phyloP scores from a whole-genome alignment of 2,888 invertebrate genomes.

The Aricia artaxerxes region DNA sequence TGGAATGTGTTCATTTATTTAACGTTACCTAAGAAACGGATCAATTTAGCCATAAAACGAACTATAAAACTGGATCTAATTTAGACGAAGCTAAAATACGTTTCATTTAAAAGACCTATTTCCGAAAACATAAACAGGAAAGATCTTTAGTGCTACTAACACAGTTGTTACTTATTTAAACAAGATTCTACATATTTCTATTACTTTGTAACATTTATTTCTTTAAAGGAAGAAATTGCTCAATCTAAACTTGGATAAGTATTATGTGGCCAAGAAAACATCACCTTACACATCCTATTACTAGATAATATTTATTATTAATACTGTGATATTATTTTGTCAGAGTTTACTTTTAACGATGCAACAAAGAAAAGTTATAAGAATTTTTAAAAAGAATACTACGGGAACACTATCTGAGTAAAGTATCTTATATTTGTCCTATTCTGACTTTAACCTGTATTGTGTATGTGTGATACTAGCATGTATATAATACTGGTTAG shows the following conservation, averaged over 20 bases:
- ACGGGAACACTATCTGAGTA: no score
- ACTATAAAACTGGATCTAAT: slow-evolving; percentile 26
- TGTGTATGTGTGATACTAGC: no score
- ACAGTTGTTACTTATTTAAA: neutral
- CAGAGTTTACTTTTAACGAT: no score
- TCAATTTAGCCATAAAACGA: slow-evolving; percentile 24
- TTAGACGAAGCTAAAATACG: slow-evolving; percentile 22
- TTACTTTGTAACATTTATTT: neutral
- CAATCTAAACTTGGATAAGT: neutral
- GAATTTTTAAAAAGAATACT: no score
- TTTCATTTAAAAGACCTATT: slow-evolving; percentile 25
- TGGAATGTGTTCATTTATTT: neutral
- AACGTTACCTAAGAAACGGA: slow-evolving; percentile 1
- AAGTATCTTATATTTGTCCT: no score
- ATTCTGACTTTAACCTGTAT: no score
- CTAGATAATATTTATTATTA: no score
- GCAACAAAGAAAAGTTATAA: no score
- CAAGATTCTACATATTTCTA: neutral
- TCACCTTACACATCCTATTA: no score
- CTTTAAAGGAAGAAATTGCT: neutral
- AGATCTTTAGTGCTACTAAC: slow-evolving; percentile 13
- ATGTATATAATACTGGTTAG: no score
- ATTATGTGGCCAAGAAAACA: neutral
- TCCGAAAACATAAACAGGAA: slow-evolving; percentile 27
- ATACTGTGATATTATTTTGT: no score